Percentiles rank a stretch among this genome's conserved stretches.
Conservation (phyloP, 2,888 invertebrate genomes). For the Drosophila prostipennis region DNA sequence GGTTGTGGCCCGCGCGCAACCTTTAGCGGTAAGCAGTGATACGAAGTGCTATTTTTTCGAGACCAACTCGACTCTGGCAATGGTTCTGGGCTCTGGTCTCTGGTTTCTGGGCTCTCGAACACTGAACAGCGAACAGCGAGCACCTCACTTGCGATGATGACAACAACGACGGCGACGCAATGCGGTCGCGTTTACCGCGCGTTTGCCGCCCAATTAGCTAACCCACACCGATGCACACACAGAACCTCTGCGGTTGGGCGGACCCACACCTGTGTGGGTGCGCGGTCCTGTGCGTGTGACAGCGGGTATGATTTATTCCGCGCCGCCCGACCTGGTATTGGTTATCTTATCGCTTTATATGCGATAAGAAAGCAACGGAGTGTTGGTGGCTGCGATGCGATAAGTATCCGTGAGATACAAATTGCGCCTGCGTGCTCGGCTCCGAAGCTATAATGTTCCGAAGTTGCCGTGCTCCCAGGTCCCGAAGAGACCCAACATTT, state of each 20-base stretch:
- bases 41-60: constrained; percentile 73
- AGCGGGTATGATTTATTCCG: constrained; percentile 73
- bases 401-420: constrained; percentile 81
- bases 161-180: constrained; percentile 68
- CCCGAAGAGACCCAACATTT: constrained; percentile 9
- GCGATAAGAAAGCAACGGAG: constrained; percentile 25
- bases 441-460: constrained; percentile 9
- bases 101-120: background rate
- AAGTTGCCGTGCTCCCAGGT: constrained; percentile 13
- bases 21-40: constrained; percentile 50
- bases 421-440: constrained; percentile 82
- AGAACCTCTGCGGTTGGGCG: constrained; percentile 56
- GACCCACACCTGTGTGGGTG: constrained; percentile 46
- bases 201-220: constrained; percentile 77
- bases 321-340: constrained; percentile 45
- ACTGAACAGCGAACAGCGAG: constrained; percentile 11
- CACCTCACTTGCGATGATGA: constrained; percentile 45
- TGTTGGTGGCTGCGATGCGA: constrained; percentile 54
- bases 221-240: constrained; percentile 56
- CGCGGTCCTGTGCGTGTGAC: constrained; percentile 28
- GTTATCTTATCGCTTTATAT: constrained; percentile 79
- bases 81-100: constrained; percentile 32
- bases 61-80: constrained; percentile 57
- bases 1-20: constrained; percentile 63
- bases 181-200: constrained; percentile 67